phyloP scores from a whole-genome alignment of 2,888 invertebrate genomes.

The Noctua fimbriata region DNA sequence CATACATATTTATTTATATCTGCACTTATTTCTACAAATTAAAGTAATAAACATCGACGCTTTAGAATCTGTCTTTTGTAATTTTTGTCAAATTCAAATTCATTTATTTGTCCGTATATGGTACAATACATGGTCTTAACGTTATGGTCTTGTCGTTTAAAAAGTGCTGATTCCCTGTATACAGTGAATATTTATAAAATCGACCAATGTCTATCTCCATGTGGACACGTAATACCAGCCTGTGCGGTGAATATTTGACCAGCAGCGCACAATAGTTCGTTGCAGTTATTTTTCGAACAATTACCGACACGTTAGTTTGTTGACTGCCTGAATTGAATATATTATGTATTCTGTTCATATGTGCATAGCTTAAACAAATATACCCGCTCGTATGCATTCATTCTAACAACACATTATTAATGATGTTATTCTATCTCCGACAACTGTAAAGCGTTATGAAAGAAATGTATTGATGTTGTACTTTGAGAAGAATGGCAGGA shows the following conservation, averaged over 20 bases:
- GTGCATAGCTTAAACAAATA: not conserved
- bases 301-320: constrained; percentile 57
- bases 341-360: constrained; percentile 16
- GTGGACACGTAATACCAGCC: constrained; percentile 22
- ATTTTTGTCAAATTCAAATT: too few relatives aligned
- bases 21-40: too few relatives aligned
- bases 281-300: constrained; percentile 69
- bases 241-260: constrained; percentile 63
- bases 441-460: not conserved
- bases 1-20: too few relatives aligned
- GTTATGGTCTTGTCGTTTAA: too few relatives aligned
- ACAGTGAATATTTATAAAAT: not conserved
- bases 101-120: too few relatives aligned
- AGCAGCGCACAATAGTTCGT: constrained; percentile 69
- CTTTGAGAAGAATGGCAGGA: not conserved
- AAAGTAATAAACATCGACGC: too few relatives aligned
- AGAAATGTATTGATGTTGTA: not conserved
- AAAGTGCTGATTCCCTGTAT: not conserved
- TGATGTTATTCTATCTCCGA: not conserved
- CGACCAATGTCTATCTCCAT: constrained; percentile 23
- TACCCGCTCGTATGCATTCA: not conserved
- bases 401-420: not conserved
- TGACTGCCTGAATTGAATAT: constrained; percentile 35
- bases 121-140: too few relatives aligned
- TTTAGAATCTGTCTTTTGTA: too few relatives aligned